phyloP scores from a whole-genome alignment of 2,797 vertebrate species.

The Anguilla anguilla region DNA sequence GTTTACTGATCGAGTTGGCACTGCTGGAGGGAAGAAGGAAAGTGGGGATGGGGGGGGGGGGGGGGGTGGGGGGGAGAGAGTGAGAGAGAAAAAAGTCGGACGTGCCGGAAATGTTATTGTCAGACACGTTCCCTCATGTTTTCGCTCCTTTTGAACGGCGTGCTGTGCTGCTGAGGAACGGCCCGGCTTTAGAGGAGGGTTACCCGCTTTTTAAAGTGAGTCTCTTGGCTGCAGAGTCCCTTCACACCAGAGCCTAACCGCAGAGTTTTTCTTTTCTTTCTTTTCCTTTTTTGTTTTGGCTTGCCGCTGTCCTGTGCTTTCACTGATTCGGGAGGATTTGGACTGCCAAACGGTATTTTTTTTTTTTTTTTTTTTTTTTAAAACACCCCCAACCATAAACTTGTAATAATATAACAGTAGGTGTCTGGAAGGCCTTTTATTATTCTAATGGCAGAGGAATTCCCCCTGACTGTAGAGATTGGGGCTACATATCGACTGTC shows the following conservation, averaged over 20 bases:
- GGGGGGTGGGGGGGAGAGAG: background rate
- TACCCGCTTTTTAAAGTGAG: slow-evolving; percentile 54
- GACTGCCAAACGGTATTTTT: slow-evolving; percentile 58
- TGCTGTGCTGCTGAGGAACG: slow-evolving; percentile 58
- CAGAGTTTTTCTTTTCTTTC: slow-evolving; percentile 27
- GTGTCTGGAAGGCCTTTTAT: slow-evolving; percentile 79
- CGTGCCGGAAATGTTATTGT: slow-evolving; percentile 23
- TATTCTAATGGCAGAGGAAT: slow-evolving; percentile 77
- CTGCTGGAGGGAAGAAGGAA: background rate
- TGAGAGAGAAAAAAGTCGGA: background rate
- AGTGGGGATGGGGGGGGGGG: too few relatives aligned
- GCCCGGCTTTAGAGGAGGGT: slow-evolving; percentile 55
- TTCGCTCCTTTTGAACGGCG: slow-evolving; percentile 31
- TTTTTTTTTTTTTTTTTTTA: too few relatives aligned
- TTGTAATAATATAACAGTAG: slow-evolving; percentile 83
- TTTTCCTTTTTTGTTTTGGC: slow-evolving; percentile 53
- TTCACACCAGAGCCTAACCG: background rate
- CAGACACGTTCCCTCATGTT: background rate
- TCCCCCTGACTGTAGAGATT: slow-evolving; percentile 79
- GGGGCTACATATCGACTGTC: slow-evolving; percentile 77
- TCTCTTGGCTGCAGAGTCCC: slow-evolving; percentile 51
- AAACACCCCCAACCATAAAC: slow-evolving; percentile 60
- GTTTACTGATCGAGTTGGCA: slow-evolving; percentile 10
- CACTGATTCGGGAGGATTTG: slow-evolving; percentile 62
- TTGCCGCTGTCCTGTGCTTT: slow-evolving; percentile 71